Conservation (phyloP, 2,113 vertebrate species). For the Elaphurus davidianus region DNA sequence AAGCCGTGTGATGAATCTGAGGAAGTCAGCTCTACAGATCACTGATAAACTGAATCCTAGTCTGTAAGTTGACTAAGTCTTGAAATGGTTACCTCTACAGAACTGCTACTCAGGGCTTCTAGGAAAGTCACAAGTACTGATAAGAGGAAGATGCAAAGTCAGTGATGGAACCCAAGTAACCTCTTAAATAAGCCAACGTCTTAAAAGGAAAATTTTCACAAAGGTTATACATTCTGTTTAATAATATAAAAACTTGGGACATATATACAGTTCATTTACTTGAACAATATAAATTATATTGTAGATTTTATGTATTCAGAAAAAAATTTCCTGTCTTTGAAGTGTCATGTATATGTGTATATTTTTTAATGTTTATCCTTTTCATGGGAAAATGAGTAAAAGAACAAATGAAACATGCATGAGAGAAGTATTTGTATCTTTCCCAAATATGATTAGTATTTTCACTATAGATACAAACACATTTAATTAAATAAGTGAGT, state of each 20-base stretch:
- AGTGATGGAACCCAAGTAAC: neutral
- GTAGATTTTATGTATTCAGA: neutral
- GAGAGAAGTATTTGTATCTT: neutral
- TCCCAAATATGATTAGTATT: neutral
- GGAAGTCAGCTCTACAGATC: neutral
- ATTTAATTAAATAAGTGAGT: neutral
- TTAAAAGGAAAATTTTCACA: neutral
- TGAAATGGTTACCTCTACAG: neutral
- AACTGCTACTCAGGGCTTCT: neutral
- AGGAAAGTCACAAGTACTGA: neutral
- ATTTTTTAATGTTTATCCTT: neutral
- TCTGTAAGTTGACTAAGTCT: neutral
- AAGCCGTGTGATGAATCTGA: neutral
- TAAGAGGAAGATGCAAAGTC: neutral
- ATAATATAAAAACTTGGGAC: neutral
- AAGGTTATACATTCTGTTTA: neutral
- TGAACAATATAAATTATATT: neutral
- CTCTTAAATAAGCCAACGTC: neutral
- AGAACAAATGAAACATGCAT: neutral
- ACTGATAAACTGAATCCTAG: neutral
- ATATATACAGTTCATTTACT: neutral
- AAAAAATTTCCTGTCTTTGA: neutral
- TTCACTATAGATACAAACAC: neutral
- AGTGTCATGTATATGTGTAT: neutral
- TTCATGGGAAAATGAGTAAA: neutral